Evolutionary conservation across 2,888 invertebrate species (phyloP), one percentile per base, ranked within the genome.

Genomic region (Thumatha senex): DNA sequence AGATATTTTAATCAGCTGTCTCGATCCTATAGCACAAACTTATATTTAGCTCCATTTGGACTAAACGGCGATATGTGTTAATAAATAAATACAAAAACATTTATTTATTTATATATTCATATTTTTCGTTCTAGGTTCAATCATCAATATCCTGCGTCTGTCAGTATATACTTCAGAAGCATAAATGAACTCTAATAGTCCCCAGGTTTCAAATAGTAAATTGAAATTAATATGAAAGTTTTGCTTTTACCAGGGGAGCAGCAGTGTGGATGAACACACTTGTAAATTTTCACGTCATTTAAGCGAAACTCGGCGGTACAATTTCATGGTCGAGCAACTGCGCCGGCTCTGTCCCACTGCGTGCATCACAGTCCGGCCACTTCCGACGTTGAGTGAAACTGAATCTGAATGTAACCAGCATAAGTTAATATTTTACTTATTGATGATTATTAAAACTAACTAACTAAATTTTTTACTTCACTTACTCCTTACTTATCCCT

Each of bases 211-310:
- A 61, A 48, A 67, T 38, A 51, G 46, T 56, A 58, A 70, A 69
- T 2, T 24, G 18, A 31, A 31, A 71, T 72, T 65, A 71, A 70
- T 74, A 70, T 62, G 63, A 66, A 71, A 75, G 65, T 72, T 74
- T 67, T 58, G 52, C 64, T 48, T 69, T 59, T 62, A 61, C 54
- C 54, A 41, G 58, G 45, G 63, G 54, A 63, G 68, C 66, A 70
- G 67, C 70, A 72, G 67, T 71, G 72, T 71, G 67, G 69, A 75
- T 67, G 74, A 75, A 70, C 70, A 70, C 72, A 70, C 70, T 77
- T 76, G 74, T 80, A 79, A 82, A 82, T 81, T 81, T 81, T 80
- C 81, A 75, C 76, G 78, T 76, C 81, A 76, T 81, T 80, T 79
- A 75, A 65, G 62, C 65, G 70, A 70, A 70, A 68, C 71, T 69